Percentiles rank a stretch among this genome's conserved stretches.
phyloP scores from a whole-genome alignment of 2,888 invertebrate genomes.

The Pimpla rufipes region DNA sequence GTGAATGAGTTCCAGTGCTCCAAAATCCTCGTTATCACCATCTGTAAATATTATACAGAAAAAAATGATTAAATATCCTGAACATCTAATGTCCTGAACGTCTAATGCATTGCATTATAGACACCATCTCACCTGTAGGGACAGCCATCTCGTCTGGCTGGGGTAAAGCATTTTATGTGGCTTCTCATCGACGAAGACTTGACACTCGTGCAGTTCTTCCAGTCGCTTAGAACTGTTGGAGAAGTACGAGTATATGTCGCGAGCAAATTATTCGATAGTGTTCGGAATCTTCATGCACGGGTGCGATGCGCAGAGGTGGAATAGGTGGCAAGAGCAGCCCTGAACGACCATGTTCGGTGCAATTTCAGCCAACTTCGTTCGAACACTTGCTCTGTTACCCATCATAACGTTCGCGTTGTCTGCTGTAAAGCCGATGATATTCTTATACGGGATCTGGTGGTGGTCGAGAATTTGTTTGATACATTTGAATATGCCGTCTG shows the following conservation, averaged over 20 bases:
- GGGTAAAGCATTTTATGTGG: conserved; percentile 11
- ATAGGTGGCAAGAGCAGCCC: conserved; percentile 56
- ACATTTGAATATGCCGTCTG: conserved; percentile 51
- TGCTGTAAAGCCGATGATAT: conserved; percentile 57
- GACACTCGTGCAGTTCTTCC: conserved; percentile 12
- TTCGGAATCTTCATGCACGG: conserved; percentile 60
- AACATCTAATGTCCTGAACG: neutral
- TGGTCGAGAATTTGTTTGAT: conserved; percentile 45
- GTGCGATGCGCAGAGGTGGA: conserved; percentile 66
- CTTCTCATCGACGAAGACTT: conserved; percentile 5
- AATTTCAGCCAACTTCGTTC: conserved; percentile 37
- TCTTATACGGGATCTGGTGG: conserved; percentile 56
- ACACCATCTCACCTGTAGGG: no score
- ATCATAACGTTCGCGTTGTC: conserved; percentile 60
- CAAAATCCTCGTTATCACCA: conserved; percentile 36
- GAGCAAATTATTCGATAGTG: conserved; percentile 62
- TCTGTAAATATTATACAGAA: conserved; percentile 8
- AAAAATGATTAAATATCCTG: neutral
- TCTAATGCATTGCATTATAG: no score
- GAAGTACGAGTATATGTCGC: conserved; percentile 65
- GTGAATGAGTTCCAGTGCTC: conserved; percentile 38
- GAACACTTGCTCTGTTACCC: conserved; percentile 53
- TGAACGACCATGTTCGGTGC: conserved; percentile 51
- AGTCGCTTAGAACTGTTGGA: conserved; percentile 57
- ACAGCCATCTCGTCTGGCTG: conserved; percentile 24